phyloP scores from a whole-genome alignment of 2,797 vertebrate genomes.

The Euthynnus affinis region DNA sequence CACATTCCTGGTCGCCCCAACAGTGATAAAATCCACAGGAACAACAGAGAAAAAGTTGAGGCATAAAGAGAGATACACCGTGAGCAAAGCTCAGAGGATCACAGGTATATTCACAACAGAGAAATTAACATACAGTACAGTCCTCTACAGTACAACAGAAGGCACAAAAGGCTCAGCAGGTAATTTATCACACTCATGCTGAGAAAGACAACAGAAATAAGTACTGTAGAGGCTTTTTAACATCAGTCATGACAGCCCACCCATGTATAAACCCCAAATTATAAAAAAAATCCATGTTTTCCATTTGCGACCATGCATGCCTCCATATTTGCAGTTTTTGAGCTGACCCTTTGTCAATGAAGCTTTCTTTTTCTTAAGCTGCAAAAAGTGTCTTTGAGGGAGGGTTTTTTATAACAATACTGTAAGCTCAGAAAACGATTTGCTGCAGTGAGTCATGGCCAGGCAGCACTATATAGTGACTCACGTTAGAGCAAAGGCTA shows the following conservation, averaged over 20 bases:
- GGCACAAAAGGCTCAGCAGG: constrained; percentile 51
- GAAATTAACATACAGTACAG: constrained; percentile 71
- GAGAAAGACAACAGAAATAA: constrained; percentile 43
- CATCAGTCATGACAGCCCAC: constrained; percentile 22
- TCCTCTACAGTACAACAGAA: constrained; percentile 58
- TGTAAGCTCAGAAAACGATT: constrained; percentile 52
- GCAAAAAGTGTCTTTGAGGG: constrained; percentile 39
- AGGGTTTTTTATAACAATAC: constrained; percentile 58
- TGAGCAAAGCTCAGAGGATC: constrained; percentile 73
- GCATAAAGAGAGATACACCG: constrained; percentile 82
- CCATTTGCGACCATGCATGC: constrained; percentile 6
- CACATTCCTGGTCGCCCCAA: constrained; percentile 89
- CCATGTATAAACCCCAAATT: constrained; percentile 24
- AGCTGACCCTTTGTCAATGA: constrained; percentile 23
- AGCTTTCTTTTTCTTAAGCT: constrained; percentile 10
- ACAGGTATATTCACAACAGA: constrained; percentile 83
- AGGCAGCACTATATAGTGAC: constrained; percentile 79
- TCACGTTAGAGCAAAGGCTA: constrained; percentile 99
- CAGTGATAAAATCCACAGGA: constrained; percentile 89
- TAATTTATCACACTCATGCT: constrained; percentile 39
- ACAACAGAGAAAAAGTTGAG: constrained; percentile 85
- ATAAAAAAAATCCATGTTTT: constrained; percentile 16
- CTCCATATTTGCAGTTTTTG: constrained; percentile 21
- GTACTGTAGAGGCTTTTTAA: constrained; percentile 14
- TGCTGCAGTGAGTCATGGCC: constrained; percentile 73